These are phyloP conservation scores for Dendroctonus ponderosae DNA, from an alignment of 1,140 invertebrate species.

Conservation along the genomic window DNA sequence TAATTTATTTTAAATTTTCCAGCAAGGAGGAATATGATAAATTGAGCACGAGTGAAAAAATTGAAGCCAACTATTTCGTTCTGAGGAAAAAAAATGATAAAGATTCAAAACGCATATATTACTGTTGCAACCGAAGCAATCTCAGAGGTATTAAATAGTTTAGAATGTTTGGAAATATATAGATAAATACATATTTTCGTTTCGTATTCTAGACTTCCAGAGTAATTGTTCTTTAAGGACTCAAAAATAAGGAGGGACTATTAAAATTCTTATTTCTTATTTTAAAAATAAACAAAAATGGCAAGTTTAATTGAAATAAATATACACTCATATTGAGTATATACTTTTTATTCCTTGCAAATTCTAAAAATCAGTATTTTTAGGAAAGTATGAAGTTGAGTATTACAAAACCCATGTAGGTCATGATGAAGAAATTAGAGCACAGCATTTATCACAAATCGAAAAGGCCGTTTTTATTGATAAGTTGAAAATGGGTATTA, in stretches of 20 bases:
- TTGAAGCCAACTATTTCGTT: not conserved
- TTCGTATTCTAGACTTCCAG: conserved; percentile 4
- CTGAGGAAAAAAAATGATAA: not conserved
- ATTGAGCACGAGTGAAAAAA: not conserved
- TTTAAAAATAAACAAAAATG: conserved; percentile 10
- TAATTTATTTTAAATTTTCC: not conserved
- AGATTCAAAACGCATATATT: not conserved
- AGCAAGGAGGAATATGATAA: not conserved
- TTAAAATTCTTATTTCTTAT: conserved; percentile 26
- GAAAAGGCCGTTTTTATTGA: no score
- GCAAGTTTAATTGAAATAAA: conserved; percentile 1
- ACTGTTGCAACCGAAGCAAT: not conserved
- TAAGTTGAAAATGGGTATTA: no score
- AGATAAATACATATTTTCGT: not conserved
- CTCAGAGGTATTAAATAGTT: not conserved
- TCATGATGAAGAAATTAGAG: no score
- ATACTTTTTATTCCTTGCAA: no score
- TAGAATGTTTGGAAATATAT: not conserved
- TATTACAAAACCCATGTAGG: conserved; percentile 29
- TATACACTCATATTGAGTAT: not conserved
- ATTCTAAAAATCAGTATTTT: conserved; percentile 7
- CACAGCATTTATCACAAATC: no score
- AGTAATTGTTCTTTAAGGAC: conserved; percentile 11
- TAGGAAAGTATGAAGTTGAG: conserved; percentile 8
- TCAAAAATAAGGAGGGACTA: conserved; percentile 15